Base-by-base conservation (phyloP, 2,113 vertebrate species). In the Cryptomyrus ogoouensis region DNA sequence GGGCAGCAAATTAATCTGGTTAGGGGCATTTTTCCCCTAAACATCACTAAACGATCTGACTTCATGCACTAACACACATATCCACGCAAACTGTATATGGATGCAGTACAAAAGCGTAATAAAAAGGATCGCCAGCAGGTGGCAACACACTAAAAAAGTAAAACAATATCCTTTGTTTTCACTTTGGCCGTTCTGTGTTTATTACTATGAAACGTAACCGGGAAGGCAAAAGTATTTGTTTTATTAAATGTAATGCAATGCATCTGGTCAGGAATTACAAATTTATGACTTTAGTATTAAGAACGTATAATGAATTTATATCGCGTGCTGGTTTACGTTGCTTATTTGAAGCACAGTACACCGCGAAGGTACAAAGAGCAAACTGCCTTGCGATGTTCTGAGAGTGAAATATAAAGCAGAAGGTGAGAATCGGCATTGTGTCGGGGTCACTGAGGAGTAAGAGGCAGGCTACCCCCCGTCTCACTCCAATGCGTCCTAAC, bases 71-170 rank as follows among this genome's bases (percentile, higher is more conserved):
- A 42, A 80, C 35, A 80, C 35, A 8, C 35, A 80, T 42, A 19
- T n/a, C 17, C 74, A 80, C 35, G 0, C 6, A 80, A 15, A 42
- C 74, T 39, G 13, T 39, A 80, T 42, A 44, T 44, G 2, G 13
- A 42, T 5, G 83, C 19, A 47, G 85, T n/a, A 62, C 35, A 62
- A 39, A 15, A 89, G 15, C 5, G 74, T 24, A 80, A 89, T 52
- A 70, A 77, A 50, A 50, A 53, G 31, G 10, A 53, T 49, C 19
- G 5, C 89, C 89, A 89, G 89, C 89, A 89, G 89, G 89, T 58
- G 89, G 89, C 89, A 35, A 27, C 77, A 89, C 31, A 8, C 77
- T n/a, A 77, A 80, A 89, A n/a, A 58, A 83, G 66, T 70, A 46
- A 84, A 44, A 89, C 35, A 80, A 80, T 35, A 46, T 42, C 62